Evolutionary conservation across 2,797 vertebrate genomes (phyloP), one percentile per base, ranked within the genome.

Genomic region (Trichosurus vulpecula): DNA sequence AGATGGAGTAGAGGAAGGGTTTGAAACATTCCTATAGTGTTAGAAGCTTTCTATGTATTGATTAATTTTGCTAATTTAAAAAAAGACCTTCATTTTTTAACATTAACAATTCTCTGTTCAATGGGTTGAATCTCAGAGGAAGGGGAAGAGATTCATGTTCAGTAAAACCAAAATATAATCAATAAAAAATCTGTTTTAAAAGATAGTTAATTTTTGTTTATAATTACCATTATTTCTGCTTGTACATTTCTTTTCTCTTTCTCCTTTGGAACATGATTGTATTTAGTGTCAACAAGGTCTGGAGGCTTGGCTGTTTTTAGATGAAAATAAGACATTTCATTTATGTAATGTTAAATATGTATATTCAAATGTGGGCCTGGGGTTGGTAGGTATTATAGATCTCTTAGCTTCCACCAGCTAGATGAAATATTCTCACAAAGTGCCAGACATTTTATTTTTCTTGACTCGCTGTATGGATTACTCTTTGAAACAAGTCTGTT

Each of bases 321-420:
- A 0, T 30, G 66, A 96, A 66, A 12, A 25, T 94, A 56, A 57
- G 91, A 87, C 93, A 92, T 92, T 90, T 93, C 90, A 93, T 92
- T 95, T 93, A 58, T 12, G 52, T 91, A 94, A 94, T 97, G 94
- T 94, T 97, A 56, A 96, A 95, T 92, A 90, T 90, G 52, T 56
- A 52, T 92, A 94, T 81, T 96, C 97, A 89, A 93, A 94, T 56
- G 93, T 30, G 90, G 61, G 74, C 93, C 89, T 94, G 35, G 61
- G 89, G 95, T 97, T 97, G 97, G 96, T 96, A 97, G 96, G 96
- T 91, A 74, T 96, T 97, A 11, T 54, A 0, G 52, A 91, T 66
- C 51, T 16, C 10, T 61, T 55, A 53, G 54, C 54, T 94, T 94
- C 66, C 61, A 47, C 61, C 57, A 95, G 53, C 30, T 66, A 56